Evolutionary conservation across 2,113 vertebrate species (phyloP), one percentile per base, ranked within the genome.

Genomic region (Spizaetus ornatus): DNA sequence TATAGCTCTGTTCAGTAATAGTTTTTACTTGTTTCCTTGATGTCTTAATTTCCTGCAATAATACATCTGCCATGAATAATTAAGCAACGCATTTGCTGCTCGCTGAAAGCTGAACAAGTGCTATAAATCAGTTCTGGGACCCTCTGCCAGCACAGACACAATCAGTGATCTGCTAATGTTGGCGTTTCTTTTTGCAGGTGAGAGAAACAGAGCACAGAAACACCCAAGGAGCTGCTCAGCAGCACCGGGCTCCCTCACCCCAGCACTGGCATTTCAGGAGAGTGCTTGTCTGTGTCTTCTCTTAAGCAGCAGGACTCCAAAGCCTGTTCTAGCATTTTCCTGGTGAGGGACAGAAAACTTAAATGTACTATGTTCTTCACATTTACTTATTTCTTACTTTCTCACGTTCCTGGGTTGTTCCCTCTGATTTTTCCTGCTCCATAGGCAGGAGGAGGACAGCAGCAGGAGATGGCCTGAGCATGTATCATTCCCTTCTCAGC

Each of bases 1-100:
- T 97, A 97, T 94, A 95, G 90, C 91, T 93, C 91, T 85, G 79
- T 93, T 92, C 96, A 90, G 90, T 96, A 96, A 96, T 91, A 96
- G 94, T 97, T 97, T 98, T 97, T 96, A 97, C 94, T 98, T 97
- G 93, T 97, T 97, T 97, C 90, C 95, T 97, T 95, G 59, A 98
- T 98, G 95, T 97, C 97, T 98, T 98, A 96, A 97, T 97, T 98
- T 98, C 96, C 97, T 97, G 95, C 96, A 97, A 97, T 97, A 97
- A 97, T 98, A 97, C 93, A 98, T 96, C 97, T 98, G 96, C 96
- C 97, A 98, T 98, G 96, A 98, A 98, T 98, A 98, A 98, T 98
- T 98, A 98, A 98, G 93, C 97, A 95, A 97, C 32, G 8, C 97
- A 98, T 98, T 97, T 97, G 94, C 95, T 87, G 96, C 95, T 97